phyloP scores from a whole-genome alignment of 2,888 invertebrate genomes.

The Eustalomyia histrio region DNA sequence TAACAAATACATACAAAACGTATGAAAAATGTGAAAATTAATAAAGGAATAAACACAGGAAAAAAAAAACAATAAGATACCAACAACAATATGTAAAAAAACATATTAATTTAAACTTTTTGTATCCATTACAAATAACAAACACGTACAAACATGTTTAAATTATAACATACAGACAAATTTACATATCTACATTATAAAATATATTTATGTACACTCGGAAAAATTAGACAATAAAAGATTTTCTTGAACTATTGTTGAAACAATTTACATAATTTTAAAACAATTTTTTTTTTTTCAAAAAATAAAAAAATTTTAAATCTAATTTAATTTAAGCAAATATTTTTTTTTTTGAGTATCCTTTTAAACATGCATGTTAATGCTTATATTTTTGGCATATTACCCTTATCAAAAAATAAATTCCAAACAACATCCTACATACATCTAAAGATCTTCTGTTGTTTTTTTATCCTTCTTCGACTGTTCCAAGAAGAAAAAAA shows the following conservation, averaged over 20 bases:
- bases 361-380: background rate
- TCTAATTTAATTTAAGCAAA: no score
- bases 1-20: background rate
- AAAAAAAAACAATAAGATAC: background rate
- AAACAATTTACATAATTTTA: no score
- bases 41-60: background rate
- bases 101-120: conserved; percentile 52
- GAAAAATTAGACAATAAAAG: no score
- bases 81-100: conserved; percentile 56
- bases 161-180: background rate
- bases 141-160: conserved; percentile 14
- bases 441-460: conserved; percentile 18
- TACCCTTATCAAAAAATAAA: conserved; percentile 44
- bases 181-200: background rate
- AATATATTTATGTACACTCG: no score
- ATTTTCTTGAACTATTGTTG: no score
- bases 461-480: background rate
- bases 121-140: conserved; percentile 39
- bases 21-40: background rate
- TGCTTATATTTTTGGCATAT: conserved; percentile 34
- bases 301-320: no score
- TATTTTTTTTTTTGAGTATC: no score
- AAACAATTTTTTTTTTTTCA: no score
- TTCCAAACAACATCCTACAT: conserved; percentile 33
- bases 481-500: background rate